Conservation (phyloP, 2,797 vertebrate species). For the Gadopsis bispinosus region DNA sequence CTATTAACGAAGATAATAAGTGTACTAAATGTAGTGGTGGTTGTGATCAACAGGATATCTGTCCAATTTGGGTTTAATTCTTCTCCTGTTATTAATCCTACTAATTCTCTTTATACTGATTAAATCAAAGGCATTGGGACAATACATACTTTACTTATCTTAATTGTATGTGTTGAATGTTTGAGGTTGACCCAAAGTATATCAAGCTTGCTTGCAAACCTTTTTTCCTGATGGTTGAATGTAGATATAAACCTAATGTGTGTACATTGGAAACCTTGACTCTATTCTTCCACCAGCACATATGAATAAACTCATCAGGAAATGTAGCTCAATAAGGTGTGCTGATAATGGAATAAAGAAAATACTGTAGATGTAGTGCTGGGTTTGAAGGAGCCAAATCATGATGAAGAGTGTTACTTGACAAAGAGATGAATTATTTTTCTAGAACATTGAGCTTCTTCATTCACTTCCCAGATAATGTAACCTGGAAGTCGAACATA, state of each 20-base stretch:
- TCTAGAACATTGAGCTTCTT: not conserved
- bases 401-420: not conserved
- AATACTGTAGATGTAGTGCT: not conserved
- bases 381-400: not conserved
- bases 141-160: not conserved
- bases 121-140: not conserved
- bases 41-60: not conserved
- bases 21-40: not conserved
- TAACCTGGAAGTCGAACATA: not conserved
- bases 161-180: not conserved
- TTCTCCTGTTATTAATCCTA: not conserved
- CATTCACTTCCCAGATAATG: not conserved
- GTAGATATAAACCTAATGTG: not conserved
- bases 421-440: not conserved
- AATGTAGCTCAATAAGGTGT: not conserved
- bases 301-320: not conserved
- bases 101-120: constrained; percentile 2
- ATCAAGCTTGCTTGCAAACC: not conserved
- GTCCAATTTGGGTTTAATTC: not conserved
- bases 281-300: not conserved
- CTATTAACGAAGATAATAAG: not conserved
- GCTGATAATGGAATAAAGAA: not conserved
- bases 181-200: not conserved
- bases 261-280: not conserved
- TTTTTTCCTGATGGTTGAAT: not conserved